Conservation (phyloP, 2,797 vertebrate genomes). For the Lepus townsendii region DNA sequence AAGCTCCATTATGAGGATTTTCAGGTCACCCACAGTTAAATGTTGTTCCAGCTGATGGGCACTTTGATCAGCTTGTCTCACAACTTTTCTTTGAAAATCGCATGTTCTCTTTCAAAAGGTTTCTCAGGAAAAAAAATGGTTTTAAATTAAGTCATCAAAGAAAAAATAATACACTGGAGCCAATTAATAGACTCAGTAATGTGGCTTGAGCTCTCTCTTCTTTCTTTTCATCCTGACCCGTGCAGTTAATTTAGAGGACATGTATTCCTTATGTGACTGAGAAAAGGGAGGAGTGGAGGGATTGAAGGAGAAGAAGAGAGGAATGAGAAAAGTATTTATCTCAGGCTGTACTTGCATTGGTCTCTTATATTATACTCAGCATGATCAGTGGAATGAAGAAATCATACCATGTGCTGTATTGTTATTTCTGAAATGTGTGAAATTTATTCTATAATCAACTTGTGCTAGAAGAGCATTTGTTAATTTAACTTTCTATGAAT, state of each 20-base stretch:
- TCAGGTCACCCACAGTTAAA: conserved; percentile 75
- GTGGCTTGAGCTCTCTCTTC: neutral
- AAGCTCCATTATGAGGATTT: conserved; percentile 75
- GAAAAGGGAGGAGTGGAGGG: too few species aligned
- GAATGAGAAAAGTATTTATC: neutral
- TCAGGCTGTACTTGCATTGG: neutral
- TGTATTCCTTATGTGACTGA: conserved; percentile 13
- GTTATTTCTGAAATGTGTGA: conserved; percentile 13
- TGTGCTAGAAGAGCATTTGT: neutral
- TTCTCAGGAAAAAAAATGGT: conserved; percentile 70
- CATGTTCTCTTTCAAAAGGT: conserved; percentile 60
- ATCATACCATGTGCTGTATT: neutral
- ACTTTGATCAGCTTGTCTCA: conserved; percentile 75
- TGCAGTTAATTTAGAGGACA: conserved; percentile 65
- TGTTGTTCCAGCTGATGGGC: conserved; percentile 71
- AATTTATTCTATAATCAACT: neutral
- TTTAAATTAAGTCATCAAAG: conserved; percentile 78
- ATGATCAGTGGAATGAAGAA: neutral
- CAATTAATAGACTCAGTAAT: conserved; percentile 54
- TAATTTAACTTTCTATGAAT: neutral
- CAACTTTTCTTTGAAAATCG: conserved; percentile 72
- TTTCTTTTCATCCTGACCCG: conserved; percentile 55
- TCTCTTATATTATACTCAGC: conserved; percentile 35
- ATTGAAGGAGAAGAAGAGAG: neutral
- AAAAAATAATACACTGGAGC: conserved; percentile 50